Evolutionary conservation across 2,888 invertebrate genomes (phyloP), one percentile per base, ranked within the genome.

Genomic region (Mesorhabditis spiculigera): DNA sequence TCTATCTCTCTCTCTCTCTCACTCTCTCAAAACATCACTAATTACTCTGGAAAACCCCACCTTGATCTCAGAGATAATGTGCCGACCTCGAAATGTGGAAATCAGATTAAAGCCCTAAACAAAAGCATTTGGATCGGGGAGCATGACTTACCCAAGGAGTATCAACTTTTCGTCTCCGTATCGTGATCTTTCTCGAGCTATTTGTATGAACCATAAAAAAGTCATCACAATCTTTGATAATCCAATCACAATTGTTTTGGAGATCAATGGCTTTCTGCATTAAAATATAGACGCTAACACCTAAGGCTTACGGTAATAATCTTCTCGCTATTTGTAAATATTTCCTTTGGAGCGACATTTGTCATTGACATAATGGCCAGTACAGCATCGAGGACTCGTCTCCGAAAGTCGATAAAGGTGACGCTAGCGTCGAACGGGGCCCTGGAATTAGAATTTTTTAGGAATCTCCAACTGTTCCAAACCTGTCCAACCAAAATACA

Each of bases 401-500:
- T 90, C 80, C 92, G 91, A 68, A 90, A 90, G 71, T 91, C 90
- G 66, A 90, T 90, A 83, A 92, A 92, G 79, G 91, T 91, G 72
- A 86, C 86, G 69, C 87, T 86, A 4, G 86, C 86, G 68, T 87
- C 87, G 84, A 89, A 90, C 84, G 87, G 91, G 88, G 80, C 90
- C 89, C 87, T 90, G 88, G 84, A 90, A 90, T 28, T 28, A 28
- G 28, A 28, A 28, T 28, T 28, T 28, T 28, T 28, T 28, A 1
- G 28, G 28, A 3, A 28, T 28, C 28, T 28, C 1, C 28, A 28
- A 28, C 28, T 28, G 28, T 28, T 28, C 69, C 74, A 80, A 86
- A 91, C 91, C 93, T 90, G 87, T 95, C 94, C 28, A 96, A 89
- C 94, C 95, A 96, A 85, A 92, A 91, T 42, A 93, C 92, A 68